Evolutionary conservation across 2,797 vertebrate genomes (phyloP).

Genomic region (Lates japonicus): DNA sequence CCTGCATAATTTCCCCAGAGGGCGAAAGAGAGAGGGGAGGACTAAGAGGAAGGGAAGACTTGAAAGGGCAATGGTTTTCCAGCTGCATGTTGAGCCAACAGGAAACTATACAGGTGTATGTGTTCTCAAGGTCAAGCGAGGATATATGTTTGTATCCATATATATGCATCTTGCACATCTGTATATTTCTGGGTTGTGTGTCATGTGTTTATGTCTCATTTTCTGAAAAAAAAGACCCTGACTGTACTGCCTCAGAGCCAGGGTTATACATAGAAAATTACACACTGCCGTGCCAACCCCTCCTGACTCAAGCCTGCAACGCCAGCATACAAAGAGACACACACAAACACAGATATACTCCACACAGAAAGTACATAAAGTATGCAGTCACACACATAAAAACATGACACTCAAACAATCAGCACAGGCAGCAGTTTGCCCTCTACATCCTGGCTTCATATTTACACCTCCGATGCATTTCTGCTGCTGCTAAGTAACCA

Average conservation of each 20-base stretch:
- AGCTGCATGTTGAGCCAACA: not conserved
- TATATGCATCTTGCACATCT: conserved; percentile 16
- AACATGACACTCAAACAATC: not conserved
- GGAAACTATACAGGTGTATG: not conserved
- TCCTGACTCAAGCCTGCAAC: conserved; percentile 61
- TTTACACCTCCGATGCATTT: conserved; percentile 16
- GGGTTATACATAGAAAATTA: conserved; percentile 88
- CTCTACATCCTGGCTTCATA: conserved; percentile 12
- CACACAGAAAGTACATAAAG: conserved; percentile 2
- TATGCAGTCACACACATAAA: not conserved
- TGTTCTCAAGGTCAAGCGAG: not conserved
- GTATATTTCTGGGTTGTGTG: conserved; percentile 39
- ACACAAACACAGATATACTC: conserved; percentile 41
- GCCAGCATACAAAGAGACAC: conserved; percentile 42
- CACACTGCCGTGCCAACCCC: conserved; percentile 78
- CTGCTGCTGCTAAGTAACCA: conserved; percentile 32
- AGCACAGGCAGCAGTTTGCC: conserved; percentile 8
- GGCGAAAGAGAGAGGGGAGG: not conserved
- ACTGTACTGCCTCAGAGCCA: conserved; percentile 70
- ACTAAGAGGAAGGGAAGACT: conserved; percentile 24
- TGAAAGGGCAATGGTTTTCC: not conserved
- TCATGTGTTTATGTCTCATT: conserved; percentile 55
- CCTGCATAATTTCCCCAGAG: conserved; percentile 62
- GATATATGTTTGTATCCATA: not conserved
- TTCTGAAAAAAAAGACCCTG: conserved; percentile 47